phyloP scores from a whole-genome alignment of 2,888 invertebrate genomes.

The Xestia rhomboidea region DNA sequence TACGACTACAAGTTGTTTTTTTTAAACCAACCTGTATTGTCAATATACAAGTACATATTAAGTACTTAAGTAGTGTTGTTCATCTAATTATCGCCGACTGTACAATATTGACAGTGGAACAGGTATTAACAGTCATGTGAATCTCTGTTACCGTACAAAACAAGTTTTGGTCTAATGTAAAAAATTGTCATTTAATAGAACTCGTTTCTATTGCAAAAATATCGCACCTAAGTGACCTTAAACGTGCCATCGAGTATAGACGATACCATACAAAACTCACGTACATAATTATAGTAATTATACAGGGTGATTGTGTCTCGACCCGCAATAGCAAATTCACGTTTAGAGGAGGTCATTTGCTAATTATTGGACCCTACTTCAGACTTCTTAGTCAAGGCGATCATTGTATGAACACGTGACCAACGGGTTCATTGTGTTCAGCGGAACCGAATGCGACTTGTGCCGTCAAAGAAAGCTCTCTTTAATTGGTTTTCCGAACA shows the following conservation, averaged over 20 bases:
- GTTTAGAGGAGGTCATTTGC: no score
- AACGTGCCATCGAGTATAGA: not conserved
- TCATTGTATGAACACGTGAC: not conserved
- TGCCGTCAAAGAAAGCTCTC: no score
- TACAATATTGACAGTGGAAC: not conserved
- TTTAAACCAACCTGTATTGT: not conserved
- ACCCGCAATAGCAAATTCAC: no score
- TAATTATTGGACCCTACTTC: no score
- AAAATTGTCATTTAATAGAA: not conserved
- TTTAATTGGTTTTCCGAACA: not conserved
- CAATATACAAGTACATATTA: not conserved
- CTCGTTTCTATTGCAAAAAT: not conserved
- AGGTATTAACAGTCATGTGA: constrained; percentile 4
- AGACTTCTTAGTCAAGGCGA: no score
- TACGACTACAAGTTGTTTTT: no score
- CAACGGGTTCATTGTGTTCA: not conserved
- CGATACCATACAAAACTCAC: not conserved
- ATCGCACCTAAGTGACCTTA: not conserved
- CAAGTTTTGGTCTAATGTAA: not conserved
- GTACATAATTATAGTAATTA: no score
- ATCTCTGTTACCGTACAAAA: not conserved
- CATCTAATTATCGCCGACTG: not conserved
- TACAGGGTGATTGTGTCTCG: no score
- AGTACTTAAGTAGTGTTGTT: not conserved
- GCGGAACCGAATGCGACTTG: no score